phyloP scores from a whole-genome alignment of 2,888 invertebrate genomes.

The Pachydiplax longipennis region DNA sequence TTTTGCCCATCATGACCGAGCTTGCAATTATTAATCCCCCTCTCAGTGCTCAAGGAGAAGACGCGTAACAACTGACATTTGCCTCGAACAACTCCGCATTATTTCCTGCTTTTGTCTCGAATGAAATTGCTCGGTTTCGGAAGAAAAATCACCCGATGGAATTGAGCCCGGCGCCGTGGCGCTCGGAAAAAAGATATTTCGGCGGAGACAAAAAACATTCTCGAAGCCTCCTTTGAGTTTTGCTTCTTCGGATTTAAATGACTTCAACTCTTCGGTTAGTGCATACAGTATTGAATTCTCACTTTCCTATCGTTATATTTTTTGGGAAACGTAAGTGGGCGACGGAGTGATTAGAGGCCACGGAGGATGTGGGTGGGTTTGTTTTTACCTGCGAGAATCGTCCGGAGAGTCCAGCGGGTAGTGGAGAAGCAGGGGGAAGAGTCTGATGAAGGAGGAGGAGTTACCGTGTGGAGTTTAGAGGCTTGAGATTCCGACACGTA shows the following conservation, averaged over 20 bases:
- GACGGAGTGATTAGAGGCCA: background rate
- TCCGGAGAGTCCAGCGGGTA: background rate
- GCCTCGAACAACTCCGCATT: background rate
- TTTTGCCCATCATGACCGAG: background rate
- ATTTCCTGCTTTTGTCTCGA: background rate
- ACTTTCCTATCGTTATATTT: background rate
- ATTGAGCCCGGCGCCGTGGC: background rate
- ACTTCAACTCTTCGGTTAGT: background rate
- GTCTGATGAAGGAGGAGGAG: background rate
- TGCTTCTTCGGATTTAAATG: background rate
- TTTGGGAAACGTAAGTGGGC: background rate
- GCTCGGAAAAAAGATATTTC: background rate
- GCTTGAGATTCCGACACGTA: slow-evolving; percentile 36
- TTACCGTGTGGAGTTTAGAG: background rate
- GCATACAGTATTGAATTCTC: background rate
- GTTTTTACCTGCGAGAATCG: background rate
- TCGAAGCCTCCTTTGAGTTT: background rate
- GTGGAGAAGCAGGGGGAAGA: background rate
- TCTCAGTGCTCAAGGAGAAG: background rate
- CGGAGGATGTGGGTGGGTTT: background rate
- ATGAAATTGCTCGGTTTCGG: background rate
- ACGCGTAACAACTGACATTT: background rate
- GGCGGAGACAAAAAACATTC: background rate
- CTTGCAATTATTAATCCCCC: background rate
- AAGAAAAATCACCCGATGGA: background rate